Base-by-base conservation (phyloP, 2,113 vertebrate species). In the Neodon shergylaensis region DNA sequence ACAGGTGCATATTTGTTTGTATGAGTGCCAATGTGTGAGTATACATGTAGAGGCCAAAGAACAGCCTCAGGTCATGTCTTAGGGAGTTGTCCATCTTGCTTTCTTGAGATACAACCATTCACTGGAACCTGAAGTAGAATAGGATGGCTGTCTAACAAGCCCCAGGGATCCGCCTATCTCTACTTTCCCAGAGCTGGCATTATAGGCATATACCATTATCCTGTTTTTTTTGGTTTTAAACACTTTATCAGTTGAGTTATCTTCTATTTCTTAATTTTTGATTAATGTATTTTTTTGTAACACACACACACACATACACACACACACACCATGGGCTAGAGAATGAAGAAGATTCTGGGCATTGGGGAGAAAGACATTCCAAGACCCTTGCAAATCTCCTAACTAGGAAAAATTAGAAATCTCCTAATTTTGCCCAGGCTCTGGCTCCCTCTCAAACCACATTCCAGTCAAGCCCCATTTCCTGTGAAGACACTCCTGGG, bases 371-470 rank as follows among this genome's bases (percentile, higher is more conserved):
- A 73, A 81, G 36, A 14, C 14, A 92, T 72, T 73, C 74, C 58
- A 87, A 93, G 68, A 87, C 10, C 22, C 94, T 44, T 66, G 49
- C 92, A 79, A 94, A 65, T 73, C 79, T 72, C 17, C 91, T 85
- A 78, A 86, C 28, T 85, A 68, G 49, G 81, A 82, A 87, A 91
- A 68, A 36, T 72, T 72, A 36, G 36, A 7, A 72, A n/a, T 72
- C 68, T 72, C 68, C 68, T n/a, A 72, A 72, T 72, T 52, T 89
- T 78, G 49, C 33, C 26, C 42, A 83, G 44, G 16, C 54, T 95
- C 73, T 92, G n/a, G 19, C 94, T 90, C 92, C 92, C 84, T 92
- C 44, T 90, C 88, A 76, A 88, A 72, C 94, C 74, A 63, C 76
- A 76, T 90, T 93, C 92, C 12, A 76, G 54, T 84, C 74, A 90